Conservation (phyloP, 2,113 vertebrate genomes). For the Athene cunicularia region DNA sequence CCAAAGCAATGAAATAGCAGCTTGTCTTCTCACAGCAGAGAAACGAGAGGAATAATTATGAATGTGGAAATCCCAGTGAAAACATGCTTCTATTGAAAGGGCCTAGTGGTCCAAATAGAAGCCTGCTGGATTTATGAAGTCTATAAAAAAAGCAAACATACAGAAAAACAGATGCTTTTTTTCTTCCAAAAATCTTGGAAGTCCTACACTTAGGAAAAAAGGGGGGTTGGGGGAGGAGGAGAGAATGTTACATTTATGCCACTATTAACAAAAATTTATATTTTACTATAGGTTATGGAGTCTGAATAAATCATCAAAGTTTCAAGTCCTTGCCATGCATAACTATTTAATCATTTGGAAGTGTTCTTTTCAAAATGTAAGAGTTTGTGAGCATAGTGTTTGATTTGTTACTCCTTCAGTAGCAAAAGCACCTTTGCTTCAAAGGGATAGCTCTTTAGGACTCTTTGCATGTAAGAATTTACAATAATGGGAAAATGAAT, state of each 20-base stretch:
- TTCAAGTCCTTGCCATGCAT: constrained; percentile 54
- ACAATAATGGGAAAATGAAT: neutral
- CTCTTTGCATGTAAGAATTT: neutral
- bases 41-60: constrained; percentile 83
- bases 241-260: constrained; percentile 63
- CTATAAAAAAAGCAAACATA: constrained; percentile 73
- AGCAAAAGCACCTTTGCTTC: constrained; percentile 23
- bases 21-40: constrained; percentile 80
- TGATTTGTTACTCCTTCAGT: constrained; percentile 61
- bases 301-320: constrained; percentile 64
- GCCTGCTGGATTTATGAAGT: constrained; percentile 77
- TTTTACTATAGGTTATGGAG: constrained; percentile 60
- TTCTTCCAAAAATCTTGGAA: constrained; percentile 66
- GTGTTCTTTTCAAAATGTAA: constrained; percentile 71
- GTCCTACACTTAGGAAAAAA: constrained; percentile 34
- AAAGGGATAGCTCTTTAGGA: neutral
- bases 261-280: constrained; percentile 66
- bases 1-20: constrained; percentile 83
- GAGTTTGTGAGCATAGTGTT: constrained; percentile 62
- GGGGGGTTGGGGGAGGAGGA: neutral
- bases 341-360: constrained; percentile 72
- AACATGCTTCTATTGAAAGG: constrained; percentile 82
- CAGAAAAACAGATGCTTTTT: constrained; percentile 77
- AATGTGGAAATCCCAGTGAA: constrained; percentile 84
- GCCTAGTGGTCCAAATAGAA: constrained; percentile 75